phyloP scores from a whole-genome alignment of 2,888 invertebrate genomes.

The Acleris cristana region DNA sequence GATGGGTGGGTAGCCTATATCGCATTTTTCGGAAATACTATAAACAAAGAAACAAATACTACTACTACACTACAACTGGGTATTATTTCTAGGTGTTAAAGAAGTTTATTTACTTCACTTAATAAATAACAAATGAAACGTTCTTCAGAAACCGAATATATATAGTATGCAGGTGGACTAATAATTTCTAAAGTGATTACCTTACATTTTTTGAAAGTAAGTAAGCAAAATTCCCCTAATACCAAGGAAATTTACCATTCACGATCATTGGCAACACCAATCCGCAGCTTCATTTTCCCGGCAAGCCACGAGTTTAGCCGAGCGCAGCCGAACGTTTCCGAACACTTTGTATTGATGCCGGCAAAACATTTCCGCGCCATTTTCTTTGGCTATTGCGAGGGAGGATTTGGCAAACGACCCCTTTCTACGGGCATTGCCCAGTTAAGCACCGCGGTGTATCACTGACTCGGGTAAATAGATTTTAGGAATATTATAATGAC shows the following conservation, averaged over 20 bases:
- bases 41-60: no score
- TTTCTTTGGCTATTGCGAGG: constrained; percentile 64
- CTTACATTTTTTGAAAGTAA: no score
- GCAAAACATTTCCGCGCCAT: constrained; percentile 77
- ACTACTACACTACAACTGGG: no score
- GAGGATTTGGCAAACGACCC: constrained; percentile 58
- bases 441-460: constrained; percentile 32
- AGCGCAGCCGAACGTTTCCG: constrained; percentile 60
- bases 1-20: no score
- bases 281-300: constrained; percentile 64
- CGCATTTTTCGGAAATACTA: no score
- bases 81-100: no score
- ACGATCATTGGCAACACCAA: constrained; percentile 51
- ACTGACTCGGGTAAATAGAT: constrained; percentile 22
- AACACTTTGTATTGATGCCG: constrained; percentile 72
- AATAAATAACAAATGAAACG: no score
- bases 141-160: no score
- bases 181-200: no score
- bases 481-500: constrained; percentile 7
- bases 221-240: constrained; percentile 22
- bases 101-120: no score
- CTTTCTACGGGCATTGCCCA: constrained; percentile 38
- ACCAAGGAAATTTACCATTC: constrained; percentile 39
- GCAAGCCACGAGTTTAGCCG: constrained; percentile 57
- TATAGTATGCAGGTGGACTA: no score